Evolutionary conservation across 2,797 vertebrate species (phyloP).

Genomic region (Eospalax fontanierii): DNA sequence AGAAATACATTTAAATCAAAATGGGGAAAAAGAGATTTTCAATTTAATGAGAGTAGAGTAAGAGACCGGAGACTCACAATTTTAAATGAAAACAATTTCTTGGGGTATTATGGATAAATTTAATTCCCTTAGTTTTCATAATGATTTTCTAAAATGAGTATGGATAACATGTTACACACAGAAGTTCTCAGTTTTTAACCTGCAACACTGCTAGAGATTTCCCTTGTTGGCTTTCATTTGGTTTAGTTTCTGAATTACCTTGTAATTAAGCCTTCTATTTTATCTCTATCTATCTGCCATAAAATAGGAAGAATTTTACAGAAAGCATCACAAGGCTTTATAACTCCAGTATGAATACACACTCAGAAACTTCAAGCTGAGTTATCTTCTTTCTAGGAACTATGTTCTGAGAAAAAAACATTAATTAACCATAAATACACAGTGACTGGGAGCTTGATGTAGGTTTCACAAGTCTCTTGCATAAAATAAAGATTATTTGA

Average conservation of each 20-base stretch:
- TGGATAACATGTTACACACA: not conserved
- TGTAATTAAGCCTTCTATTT: conserved; percentile 36
- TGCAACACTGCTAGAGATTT: not conserved
- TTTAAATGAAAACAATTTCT: conserved; percentile 20
- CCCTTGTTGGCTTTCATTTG: not conserved
- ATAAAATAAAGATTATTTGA: conserved; percentile 22
- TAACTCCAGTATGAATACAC: not conserved
- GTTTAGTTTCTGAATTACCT: conserved; percentile 44
- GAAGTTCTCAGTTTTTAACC: conserved; percentile 24
- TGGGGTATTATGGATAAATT: not conserved
- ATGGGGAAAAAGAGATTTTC: not conserved
- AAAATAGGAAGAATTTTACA: not conserved
- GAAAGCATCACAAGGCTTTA: not conserved
- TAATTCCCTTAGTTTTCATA: not conserved
- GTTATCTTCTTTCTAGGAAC: conserved; percentile 25
- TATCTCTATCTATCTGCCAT: not conserved
- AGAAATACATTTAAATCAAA: conserved; percentile 17
- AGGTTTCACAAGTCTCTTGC: not conserved
- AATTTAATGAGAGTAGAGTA: not conserved
- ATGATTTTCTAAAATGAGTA: conserved; percentile 29
- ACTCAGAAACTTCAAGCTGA: conserved; percentile 19
- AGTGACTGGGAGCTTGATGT: not conserved
- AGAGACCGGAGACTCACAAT: conserved; percentile 14
- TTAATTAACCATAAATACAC: conserved; percentile 44
- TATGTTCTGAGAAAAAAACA: not conserved